phyloP scores from a whole-genome alignment of 2,113 vertebrate genomes.

The Rissa tridactyla region DNA sequence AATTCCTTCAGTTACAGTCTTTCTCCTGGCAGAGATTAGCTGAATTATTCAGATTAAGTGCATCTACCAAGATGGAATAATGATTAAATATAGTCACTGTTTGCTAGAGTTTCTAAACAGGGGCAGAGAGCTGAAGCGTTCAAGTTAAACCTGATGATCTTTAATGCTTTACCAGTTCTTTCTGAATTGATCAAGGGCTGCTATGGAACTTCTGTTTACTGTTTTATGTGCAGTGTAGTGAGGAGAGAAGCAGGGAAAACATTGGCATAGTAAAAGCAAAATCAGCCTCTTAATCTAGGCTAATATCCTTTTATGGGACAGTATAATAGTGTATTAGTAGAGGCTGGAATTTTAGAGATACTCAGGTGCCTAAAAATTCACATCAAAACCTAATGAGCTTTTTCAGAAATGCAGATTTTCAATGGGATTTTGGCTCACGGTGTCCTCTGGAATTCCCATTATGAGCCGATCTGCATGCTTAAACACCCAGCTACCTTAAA shows the following conservation, averaged over 20 bases:
- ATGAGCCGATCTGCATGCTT: background rate
- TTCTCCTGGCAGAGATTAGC: background rate
- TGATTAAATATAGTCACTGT: background rate
- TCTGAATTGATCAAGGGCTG: background rate
- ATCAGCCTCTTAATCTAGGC: background rate
- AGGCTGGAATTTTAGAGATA: background rate
- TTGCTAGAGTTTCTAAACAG: background rate
- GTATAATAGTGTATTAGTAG: background rate
- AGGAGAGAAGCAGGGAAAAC: background rate
- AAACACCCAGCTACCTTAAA: background rate
- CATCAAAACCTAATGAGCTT: background rate
- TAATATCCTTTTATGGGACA: background rate
- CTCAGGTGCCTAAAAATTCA: background rate
- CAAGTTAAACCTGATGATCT: background rate
- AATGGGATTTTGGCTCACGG: background rate
- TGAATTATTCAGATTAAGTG: background rate
- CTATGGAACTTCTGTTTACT: background rate
- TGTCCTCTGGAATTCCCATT: background rate
- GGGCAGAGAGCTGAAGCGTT: background rate
- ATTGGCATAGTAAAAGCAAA: background rate
- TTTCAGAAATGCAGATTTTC: background rate
- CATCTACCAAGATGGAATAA: background rate
- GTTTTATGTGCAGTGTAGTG: background rate
- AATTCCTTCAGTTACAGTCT: background rate
- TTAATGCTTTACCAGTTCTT: background rate